These are phyloP conservation scores for Megaptera novaeangliae DNA, from an alignment of 2,113 vertebrate species.

Conservation along the genomic window DNA sequence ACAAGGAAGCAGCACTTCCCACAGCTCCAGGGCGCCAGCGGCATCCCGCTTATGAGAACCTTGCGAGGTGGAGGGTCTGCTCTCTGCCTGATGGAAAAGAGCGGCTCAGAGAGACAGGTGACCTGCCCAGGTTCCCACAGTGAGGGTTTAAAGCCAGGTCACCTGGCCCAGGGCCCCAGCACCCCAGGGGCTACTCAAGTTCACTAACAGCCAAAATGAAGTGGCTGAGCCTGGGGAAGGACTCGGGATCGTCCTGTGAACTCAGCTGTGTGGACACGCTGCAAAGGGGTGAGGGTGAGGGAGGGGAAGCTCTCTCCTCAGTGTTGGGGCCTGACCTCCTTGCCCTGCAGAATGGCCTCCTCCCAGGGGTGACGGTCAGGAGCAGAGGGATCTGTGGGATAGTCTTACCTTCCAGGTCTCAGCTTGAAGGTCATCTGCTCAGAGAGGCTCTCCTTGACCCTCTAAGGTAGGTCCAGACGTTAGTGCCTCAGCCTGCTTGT, in stretches of 20 bases:
- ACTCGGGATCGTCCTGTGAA: neutral
- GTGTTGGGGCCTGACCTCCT: neutral
- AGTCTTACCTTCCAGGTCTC: neutral
- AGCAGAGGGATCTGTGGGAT: neutral
- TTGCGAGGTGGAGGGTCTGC: neutral
- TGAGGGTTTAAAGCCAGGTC: neutral
- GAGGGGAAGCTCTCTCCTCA: neutral
- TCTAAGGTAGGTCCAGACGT: neutral
- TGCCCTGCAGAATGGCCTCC: neutral
- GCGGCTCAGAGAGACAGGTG: neutral
- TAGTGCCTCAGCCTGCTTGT: neutral
- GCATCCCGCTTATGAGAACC: neutral
- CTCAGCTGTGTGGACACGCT: neutral
- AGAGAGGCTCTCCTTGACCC: neutral
- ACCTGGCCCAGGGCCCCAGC: neutral
- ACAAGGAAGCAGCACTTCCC: neutral
- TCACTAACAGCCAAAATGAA: neutral
- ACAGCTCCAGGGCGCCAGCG: neutral
- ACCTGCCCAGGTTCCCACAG: neutral
- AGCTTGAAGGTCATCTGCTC: neutral
- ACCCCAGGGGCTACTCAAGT: neutral
- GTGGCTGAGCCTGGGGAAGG: neutral
- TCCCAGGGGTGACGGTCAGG: neutral
- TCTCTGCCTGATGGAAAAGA: neutral
- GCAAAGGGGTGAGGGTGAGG: rapidly evolving